Conservation (phyloP, 2,888 invertebrate genomes). For the Lamproptera curius region DNA sequence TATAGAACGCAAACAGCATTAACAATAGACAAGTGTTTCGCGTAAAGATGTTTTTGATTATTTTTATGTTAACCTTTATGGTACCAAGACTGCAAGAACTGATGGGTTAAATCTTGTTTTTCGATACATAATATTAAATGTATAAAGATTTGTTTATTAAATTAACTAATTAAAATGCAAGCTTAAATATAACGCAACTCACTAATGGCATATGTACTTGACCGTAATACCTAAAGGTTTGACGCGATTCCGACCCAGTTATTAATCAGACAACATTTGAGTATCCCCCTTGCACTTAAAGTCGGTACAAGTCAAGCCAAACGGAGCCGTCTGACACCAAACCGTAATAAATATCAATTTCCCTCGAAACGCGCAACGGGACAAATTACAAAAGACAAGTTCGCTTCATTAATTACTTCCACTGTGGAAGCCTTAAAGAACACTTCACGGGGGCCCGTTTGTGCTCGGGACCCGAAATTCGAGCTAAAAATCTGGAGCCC, state of each 20-base stretch:
- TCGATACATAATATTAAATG: neutral
- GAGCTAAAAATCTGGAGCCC: slow-evolving; percentile 15
- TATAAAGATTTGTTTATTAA: no score
- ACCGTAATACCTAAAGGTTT: no score
- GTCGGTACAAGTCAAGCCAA: no score
- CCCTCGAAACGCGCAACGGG: neutral
- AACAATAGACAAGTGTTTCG: neutral
- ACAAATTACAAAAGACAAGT: neutral
- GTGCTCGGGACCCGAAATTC: neutral
- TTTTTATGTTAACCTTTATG: neutral
- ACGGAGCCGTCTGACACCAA: no score
- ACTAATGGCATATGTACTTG: no score
- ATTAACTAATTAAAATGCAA: no score
- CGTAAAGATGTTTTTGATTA: neutral
- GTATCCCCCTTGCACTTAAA: no score
- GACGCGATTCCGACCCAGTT: no score
- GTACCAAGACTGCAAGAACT: neutral
- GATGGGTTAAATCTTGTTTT: neutral
- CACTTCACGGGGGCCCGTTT: neutral
- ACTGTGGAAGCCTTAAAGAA: slow-evolving; percentile 9
- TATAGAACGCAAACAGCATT: neutral
- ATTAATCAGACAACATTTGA: no score
- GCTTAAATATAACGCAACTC: no score
- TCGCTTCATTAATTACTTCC: slow-evolving; percentile 11
- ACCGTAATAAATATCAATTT: neutral